Conservation (phyloP, 2,797 vertebrate species). For the Pseudochromis fuscus region DNA sequence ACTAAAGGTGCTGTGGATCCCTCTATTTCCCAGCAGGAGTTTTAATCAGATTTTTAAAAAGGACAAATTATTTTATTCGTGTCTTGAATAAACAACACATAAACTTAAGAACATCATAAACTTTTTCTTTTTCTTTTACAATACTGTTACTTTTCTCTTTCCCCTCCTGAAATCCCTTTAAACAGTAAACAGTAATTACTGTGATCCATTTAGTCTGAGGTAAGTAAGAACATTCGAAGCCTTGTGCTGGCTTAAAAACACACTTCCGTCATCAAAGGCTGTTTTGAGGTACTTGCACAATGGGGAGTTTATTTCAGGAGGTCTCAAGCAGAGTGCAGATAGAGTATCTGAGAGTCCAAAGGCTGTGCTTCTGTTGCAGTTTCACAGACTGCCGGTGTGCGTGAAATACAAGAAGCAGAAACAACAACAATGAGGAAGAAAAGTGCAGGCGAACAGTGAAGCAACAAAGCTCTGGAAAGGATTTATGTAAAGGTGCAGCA, state of each 20-base stretch:
- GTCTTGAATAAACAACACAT: neutral
- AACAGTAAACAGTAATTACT: conserved; percentile 9
- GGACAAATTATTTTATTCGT: neutral
- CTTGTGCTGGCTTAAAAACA: conserved; percentile 33
- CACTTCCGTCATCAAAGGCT: conserved; percentile 66
- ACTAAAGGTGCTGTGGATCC: neutral
- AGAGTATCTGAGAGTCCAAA: conserved; percentile 55
- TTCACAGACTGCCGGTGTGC: conserved; percentile 23
- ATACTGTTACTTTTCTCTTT: neutral
- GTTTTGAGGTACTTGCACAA: conserved; percentile 71
- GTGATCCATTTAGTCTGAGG: conserved; percentile 1
- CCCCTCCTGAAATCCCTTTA: conserved; percentile 4
- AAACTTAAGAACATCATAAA: neutral
- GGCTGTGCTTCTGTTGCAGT: conserved; percentile 27
- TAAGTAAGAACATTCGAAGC: conserved; percentile 29
- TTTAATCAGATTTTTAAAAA: neutral
- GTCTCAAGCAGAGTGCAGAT: conserved; percentile 65
- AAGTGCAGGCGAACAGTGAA: neutral
- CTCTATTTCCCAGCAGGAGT: neutral
- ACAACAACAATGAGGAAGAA: neutral
- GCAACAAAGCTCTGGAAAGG: neutral
- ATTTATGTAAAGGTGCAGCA: neutral
- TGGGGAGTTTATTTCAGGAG: conserved; percentile 74
- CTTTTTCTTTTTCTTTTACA: neutral
- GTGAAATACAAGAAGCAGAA: conserved; percentile 3